These are phyloP conservation scores for Bergia puertoricense DNA, from an alignment of 92 coral and sea anemone species.

Conservation along the genomic window DNA sequence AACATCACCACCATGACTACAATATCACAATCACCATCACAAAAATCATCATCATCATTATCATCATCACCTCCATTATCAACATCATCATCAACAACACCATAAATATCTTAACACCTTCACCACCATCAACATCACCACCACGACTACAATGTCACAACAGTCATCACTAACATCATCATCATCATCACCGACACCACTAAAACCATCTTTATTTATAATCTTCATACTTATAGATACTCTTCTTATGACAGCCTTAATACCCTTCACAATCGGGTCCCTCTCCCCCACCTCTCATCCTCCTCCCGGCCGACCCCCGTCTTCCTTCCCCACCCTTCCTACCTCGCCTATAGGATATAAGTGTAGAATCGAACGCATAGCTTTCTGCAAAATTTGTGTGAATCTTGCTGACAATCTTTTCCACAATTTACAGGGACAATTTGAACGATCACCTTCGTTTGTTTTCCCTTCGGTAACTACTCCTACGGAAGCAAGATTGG, in stretches of 20 bases:
- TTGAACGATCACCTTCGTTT: constrained; percentile 14
- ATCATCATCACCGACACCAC: too few species aligned
- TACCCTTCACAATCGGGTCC: neutral
- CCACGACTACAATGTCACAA: neutral
- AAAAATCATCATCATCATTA: too few species aligned
- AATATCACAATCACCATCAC: too few species aligned
- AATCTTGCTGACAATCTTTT: neutral
- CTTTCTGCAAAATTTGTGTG: neutral
- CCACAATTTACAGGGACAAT: constrained; percentile 6
- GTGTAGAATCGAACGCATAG: too few species aligned
- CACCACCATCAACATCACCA: neutral
- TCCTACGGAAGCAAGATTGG: constrained; percentile 6
- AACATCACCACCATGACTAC: neutral
- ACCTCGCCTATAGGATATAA: too few species aligned
- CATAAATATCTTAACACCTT: neutral
- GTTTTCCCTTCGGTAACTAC: constrained; percentile 22
- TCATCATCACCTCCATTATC: neutral
- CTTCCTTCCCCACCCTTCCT: neutral
- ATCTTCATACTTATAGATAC: too few species aligned
- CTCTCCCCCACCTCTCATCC: too few species aligned
- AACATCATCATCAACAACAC: neutral
- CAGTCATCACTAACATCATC: too few species aligned
- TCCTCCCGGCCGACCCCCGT: neutral
- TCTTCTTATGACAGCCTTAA: neutral
- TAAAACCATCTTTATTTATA: neutral